Evolutionary conservation across 2,888 invertebrate genomes (phyloP).

Genomic region (Trichogramma evanescens): DNA sequence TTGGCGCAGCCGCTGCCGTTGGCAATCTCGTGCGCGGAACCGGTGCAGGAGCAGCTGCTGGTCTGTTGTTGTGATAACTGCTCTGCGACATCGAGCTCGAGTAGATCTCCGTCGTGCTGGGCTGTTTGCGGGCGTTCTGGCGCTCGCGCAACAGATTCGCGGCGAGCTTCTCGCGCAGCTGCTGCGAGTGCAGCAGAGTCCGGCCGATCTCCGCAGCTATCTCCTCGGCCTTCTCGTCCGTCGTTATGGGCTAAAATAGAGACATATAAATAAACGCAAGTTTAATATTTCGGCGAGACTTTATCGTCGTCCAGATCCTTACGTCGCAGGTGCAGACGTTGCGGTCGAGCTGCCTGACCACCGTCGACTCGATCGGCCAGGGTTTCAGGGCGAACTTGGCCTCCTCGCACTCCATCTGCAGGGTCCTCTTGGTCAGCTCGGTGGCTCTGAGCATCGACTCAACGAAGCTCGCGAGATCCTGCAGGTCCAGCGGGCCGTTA

Average conservation of each 20-base stretch:
- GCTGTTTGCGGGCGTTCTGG: slow-evolving; percentile 20
- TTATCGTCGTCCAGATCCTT: slow-evolving; percentile 11
- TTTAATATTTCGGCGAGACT: no score
- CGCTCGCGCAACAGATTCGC: slow-evolving; percentile 27
- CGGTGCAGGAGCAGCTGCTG: neutral
- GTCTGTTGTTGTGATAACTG: neutral
- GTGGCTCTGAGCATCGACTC: slow-evolving; percentile 22
- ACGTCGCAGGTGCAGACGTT: slow-evolving; percentile 33
- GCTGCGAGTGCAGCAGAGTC: slow-evolving; percentile 34
- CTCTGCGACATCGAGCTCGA: neutral
- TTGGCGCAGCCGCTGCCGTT: neutral
- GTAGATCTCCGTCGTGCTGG: slow-evolving; percentile 26
- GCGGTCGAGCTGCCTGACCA: slow-evolving; percentile 27
- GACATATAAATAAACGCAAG: slow-evolving; percentile 18
- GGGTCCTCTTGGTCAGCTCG: slow-evolving; percentile 30
- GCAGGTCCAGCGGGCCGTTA: no score
- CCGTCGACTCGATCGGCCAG: slow-evolving; percentile 32
- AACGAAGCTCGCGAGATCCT: neutral
- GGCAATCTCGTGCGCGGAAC: neutral
- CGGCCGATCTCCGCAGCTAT: slow-evolving; percentile 36
- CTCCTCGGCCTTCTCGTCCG: slow-evolving; percentile 27
- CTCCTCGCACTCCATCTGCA: slow-evolving; percentile 37
- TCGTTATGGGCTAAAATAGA: slow-evolving; percentile 16
- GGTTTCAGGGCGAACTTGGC: slow-evolving; percentile 37
- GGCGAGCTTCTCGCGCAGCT: slow-evolving; percentile 35